These are phyloP conservation scores for Mystacides longicornis DNA, from an alignment of 2,888 invertebrate species.

Conservation along the genomic window DNA sequence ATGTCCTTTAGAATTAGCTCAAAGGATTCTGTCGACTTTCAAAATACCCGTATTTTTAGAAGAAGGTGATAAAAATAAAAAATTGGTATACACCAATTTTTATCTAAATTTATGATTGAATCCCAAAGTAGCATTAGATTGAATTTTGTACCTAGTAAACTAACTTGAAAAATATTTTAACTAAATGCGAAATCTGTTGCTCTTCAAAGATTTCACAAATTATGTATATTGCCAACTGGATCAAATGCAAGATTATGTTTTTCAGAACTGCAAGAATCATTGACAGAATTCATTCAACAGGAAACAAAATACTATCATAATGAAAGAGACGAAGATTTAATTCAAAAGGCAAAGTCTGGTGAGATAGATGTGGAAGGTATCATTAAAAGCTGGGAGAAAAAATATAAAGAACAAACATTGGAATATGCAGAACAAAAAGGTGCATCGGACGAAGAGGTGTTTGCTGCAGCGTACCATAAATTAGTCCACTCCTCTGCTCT, in stretches of 20 bases:
- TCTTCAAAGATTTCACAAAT: constrained; percentile 4
- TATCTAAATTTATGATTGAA: too few species aligned
- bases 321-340: constrained; percentile 52
- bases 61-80: too few species aligned
- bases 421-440: constrained; percentile 77
- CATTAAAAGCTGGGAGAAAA: constrained; percentile 71
- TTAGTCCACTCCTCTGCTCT: constrained; percentile 79
- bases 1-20: constrained; percentile 55
- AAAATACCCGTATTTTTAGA: constrained; percentile 63
- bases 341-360: constrained; percentile 55
- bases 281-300: constrained; percentile 56
- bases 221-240: too few species aligned
- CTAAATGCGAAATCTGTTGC: neutral
- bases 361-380: constrained; percentile 65
- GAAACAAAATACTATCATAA: constrained; percentile 64
- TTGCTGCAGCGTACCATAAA: constrained; percentile 77
- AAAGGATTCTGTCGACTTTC: constrained; percentile 58
- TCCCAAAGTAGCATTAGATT: too few species aligned
- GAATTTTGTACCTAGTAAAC: too few species aligned
- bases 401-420: constrained; percentile 73
- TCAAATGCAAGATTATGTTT: too few species aligned
- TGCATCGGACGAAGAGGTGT: constrained; percentile 78
- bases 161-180: too few species aligned
- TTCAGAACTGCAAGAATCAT: constrained; percentile 51
- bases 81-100: too few species aligned